Evolutionary conservation across 2,888 invertebrate species (phyloP).

Genomic region (Apamea monoglypha): DNA sequence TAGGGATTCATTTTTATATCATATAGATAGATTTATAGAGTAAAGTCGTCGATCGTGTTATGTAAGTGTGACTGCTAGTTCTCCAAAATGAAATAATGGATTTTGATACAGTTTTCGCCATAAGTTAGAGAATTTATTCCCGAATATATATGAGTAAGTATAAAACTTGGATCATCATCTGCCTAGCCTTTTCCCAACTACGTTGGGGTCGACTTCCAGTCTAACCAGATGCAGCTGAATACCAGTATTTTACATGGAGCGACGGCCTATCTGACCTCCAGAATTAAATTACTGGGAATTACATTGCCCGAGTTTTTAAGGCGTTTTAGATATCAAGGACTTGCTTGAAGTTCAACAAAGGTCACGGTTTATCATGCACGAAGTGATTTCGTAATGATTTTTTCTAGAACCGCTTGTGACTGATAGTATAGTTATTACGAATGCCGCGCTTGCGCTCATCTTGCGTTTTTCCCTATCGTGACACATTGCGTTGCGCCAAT

Average conservation of each 20-base stretch:
- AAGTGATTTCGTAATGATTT: slow-evolving; percentile 25
- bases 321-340: slow-evolving; percentile 40
- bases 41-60: not conserved
- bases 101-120: not conserved
- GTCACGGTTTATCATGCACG: slow-evolving; percentile 25
- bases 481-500: slow-evolving; percentile 26
- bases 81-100: not conserved
- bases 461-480: slow-evolving; percentile 38
- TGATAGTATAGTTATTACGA: slow-evolving; percentile 18
- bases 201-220: no score
- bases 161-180: not conserved
- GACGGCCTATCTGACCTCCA: no score
- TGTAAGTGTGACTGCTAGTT: not conserved
- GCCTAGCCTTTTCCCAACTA: no score
- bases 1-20: no score
- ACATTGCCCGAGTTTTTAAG: slow-evolving; percentile 47
- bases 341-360: slow-evolving; percentile 40
- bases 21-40: not conserved
- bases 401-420: not conserved
- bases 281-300: slow-evolving; percentile 28
- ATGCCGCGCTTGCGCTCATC: slow-evolving; percentile 15
- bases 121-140: not conserved
- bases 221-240: no score
- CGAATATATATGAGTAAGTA: not conserved
- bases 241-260: no score